Conservation (phyloP, 2,888 invertebrate genomes). For the Pterostichus madidus region DNA sequence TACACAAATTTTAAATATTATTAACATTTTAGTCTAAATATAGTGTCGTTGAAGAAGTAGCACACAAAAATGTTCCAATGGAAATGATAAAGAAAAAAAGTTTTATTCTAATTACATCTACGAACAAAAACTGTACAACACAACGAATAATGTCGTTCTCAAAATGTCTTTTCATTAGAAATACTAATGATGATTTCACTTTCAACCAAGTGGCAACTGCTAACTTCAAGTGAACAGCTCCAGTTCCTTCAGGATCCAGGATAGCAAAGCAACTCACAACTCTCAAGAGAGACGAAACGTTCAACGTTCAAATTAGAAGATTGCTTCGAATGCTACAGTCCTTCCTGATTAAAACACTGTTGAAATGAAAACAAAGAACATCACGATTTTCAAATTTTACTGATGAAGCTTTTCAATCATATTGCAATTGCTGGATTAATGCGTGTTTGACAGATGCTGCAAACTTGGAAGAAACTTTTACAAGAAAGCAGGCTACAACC, state of each 20-base stretch:
- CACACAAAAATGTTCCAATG: too few relatives aligned
- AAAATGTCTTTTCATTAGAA: slow-evolving; percentile 38
- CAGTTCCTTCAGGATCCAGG: background rate
- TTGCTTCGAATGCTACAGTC: slow-evolving; percentile 35
- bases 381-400: slow-evolving; percentile 34
- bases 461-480: background rate
- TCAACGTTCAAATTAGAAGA: slow-evolving; percentile 50
- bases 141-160: slow-evolving; percentile 22
- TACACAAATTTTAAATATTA: too few relatives aligned
- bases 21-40: too few relatives aligned
- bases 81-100: too few relatives aligned
- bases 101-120: too few relatives aligned
- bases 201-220: slow-evolving; percentile 5
- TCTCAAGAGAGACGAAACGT: slow-evolving; percentile 32
- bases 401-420: slow-evolving; percentile 29
- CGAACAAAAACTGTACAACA: background rate
- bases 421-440: slow-evolving; percentile 3
- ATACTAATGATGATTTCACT: slow-evolving; percentile 44
- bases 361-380: slow-evolving; percentile 42
- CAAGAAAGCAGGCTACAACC: too few relatives aligned
- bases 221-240: background rate
- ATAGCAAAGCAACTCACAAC: background rate
- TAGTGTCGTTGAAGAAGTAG: too few relatives aligned
- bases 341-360: slow-evolving; percentile 45
- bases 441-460: background rate